phyloP scores from a whole-genome alignment of 2,113 vertebrate genomes.

The Raja brachyura region DNA sequence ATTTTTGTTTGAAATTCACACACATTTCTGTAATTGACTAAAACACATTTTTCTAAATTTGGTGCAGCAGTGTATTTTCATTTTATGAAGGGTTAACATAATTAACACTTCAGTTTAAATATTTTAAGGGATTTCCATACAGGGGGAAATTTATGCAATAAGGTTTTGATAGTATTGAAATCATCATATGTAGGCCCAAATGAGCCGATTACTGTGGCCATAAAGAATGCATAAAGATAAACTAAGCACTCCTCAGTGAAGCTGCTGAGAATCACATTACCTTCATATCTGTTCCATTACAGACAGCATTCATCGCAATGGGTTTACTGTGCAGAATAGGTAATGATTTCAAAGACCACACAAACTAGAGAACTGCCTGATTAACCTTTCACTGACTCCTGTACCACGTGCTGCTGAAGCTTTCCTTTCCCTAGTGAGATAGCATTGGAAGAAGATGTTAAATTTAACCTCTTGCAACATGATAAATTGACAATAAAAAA shows the following conservation, averaged over 20 bases:
- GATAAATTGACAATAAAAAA: slow-evolving; percentile 99
- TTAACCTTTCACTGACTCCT: slow-evolving; percentile 95
- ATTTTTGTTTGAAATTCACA: neutral
- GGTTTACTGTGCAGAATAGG: slow-evolving; percentile 35
- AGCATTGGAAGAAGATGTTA: slow-evolving; percentile 88
- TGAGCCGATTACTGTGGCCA: slow-evolving; percentile 25
- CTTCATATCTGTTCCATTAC: slow-evolving; percentile 38
- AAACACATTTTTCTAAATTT: neutral
- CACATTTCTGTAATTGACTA: neutral
- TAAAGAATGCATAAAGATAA: slow-evolving; percentile 37
- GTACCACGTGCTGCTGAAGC: slow-evolving; percentile 64
- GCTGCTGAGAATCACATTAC: slow-evolving; percentile 36
- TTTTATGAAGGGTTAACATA: slow-evolving; percentile 19
- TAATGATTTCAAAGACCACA: slow-evolving; percentile 68
- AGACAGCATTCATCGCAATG: slow-evolving; percentile 37
- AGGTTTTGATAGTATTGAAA: slow-evolving; percentile 32
- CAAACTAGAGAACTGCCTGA: slow-evolving; percentile 81
- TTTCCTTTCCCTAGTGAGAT: slow-evolving; percentile 76
- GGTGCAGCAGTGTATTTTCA: neutral
- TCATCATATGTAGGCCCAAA: slow-evolving; percentile 18
- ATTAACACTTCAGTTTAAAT: slow-evolving; percentile 12
- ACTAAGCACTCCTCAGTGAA: slow-evolving; percentile 19
- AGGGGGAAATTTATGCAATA: slow-evolving; percentile 30
- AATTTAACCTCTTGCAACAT: slow-evolving; percentile 92
- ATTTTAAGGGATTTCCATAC: slow-evolving; percentile 21